These are phyloP conservation scores for Ia io DNA, from an alignment of 2,113 vertebrate genomes.

Conservation along the genomic window DNA sequence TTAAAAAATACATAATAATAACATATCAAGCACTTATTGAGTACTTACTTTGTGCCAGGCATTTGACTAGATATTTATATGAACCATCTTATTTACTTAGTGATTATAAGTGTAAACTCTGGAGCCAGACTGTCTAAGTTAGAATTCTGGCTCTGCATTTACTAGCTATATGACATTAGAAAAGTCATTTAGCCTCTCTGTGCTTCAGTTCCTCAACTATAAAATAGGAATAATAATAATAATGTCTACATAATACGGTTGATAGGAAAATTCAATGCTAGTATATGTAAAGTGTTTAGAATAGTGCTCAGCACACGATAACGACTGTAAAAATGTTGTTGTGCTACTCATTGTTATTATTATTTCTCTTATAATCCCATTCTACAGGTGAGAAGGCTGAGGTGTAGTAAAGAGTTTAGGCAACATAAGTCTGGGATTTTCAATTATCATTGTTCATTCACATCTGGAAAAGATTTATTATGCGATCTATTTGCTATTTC, in stretches of 20 bases:
- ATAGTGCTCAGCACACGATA: background rate
- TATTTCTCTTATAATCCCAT: background rate
- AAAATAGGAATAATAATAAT: background rate
- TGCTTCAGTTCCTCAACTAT: background rate
- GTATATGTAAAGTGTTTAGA: background rate
- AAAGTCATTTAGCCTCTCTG: background rate
- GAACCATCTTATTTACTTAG: background rate
- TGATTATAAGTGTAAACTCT: background rate
- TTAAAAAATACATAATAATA: background rate
- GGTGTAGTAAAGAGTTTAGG: background rate
- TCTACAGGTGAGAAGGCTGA: background rate
- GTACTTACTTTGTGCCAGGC: background rate
- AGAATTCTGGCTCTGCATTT: background rate
- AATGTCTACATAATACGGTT: background rate
- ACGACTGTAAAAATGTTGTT: background rate
- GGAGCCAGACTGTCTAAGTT: background rate
- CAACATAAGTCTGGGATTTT: background rate
- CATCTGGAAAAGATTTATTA: background rate
- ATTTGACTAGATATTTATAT: conserved; percentile 16
- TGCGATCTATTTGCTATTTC: background rate
- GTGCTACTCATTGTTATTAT: background rate
- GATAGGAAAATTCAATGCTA: background rate
- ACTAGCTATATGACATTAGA: background rate
- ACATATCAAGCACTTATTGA: background rate
- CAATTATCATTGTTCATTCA: background rate